phyloP scores from a whole-genome alignment of 2,888 invertebrate species.

The Phaedon cochleariae region DNA sequence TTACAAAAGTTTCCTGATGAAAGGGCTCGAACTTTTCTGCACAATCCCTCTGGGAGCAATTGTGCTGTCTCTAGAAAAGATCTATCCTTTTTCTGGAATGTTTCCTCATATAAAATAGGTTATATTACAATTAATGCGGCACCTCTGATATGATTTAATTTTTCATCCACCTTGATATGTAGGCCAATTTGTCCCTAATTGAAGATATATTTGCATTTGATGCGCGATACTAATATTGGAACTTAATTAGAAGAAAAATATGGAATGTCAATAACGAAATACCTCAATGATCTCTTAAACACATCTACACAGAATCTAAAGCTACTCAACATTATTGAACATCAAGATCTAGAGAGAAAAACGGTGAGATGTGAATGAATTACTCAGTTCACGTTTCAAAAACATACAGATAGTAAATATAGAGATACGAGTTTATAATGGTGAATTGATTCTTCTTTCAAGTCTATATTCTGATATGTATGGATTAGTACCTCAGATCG shows the following conservation, averaged over 20 bases:
- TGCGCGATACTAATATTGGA: conserved; percentile 41
- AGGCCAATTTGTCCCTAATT: conserved; percentile 51
- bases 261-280: not conserved
- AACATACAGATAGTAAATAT: conserved; percentile 34
- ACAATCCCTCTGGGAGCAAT: conserved; percentile 27
- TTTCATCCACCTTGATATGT: conserved; percentile 57
- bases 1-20: conserved; percentile 31
- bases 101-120: conserved; percentile 27
- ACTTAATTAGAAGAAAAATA: conserved; percentile 27
- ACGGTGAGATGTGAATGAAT: conserved; percentile 12
- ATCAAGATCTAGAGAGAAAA: conserved; percentile 48
- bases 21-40: conserved; percentile 32
- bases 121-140: conserved; percentile 56
- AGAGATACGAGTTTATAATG: conserved; percentile 49
- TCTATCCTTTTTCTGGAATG: conserved; percentile 22
- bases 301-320: conserved; percentile 24
- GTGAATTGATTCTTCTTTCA: conserved; percentile 44
- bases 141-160: conserved; percentile 53
- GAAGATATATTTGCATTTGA: conserved; percentile 31
- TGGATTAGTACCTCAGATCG: conserved; percentile 29
- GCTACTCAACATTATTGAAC: conserved; percentile 40
- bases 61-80: conserved; percentile 51
- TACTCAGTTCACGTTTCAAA: conserved; percentile 26
- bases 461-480: conserved; percentile 52
- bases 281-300: conserved; percentile 26